A percentile compares a stretch with the other conserved stretches of the same genome.
Conservation (phyloP, 2,113 vertebrate genomes). For the Pteruthius melanotis region DNA sequence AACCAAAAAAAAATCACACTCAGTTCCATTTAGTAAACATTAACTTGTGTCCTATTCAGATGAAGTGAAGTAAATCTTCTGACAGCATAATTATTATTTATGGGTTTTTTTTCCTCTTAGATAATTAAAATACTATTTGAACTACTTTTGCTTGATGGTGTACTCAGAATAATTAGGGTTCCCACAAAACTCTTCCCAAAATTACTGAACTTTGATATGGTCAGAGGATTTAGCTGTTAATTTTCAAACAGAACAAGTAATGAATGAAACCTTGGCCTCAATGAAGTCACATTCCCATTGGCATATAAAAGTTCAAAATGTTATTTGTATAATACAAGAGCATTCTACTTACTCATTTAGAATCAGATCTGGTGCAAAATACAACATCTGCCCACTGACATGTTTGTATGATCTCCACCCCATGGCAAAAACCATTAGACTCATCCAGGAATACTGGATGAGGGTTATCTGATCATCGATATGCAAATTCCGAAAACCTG, state of each 20-base stretch:
- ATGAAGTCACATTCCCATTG: not conserved
- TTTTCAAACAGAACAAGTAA: not conserved
- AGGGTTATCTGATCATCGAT: conserved; percentile 97
- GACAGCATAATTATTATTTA: not conserved
- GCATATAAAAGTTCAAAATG: not conserved
- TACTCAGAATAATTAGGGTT: not conserved
- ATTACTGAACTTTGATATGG: not conserved
- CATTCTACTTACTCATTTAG: conserved; percentile 90
- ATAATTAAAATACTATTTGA: not conserved
- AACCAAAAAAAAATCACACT: not conserved
- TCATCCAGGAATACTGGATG: conserved; percentile 99
- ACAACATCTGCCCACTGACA: conserved; percentile 89
- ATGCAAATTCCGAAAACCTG: conserved; percentile 94
- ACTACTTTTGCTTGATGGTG: not conserved
- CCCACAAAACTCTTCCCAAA: not conserved
- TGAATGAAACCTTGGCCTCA: not conserved
- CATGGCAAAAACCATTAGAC: conserved; percentile 93
- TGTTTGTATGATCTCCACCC: conserved; percentile 97
- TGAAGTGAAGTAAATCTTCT: not conserved
- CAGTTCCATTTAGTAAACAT: not conserved
- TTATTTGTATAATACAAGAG: not conserved
- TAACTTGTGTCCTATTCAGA: not conserved
- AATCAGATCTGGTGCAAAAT: conserved; percentile 95
- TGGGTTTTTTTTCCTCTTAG: not conserved
- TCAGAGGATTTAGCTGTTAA: not conserved